Base-by-base conservation (phyloP, 1,140 invertebrate genomes). In the Sinonovacula constricta region DNA sequence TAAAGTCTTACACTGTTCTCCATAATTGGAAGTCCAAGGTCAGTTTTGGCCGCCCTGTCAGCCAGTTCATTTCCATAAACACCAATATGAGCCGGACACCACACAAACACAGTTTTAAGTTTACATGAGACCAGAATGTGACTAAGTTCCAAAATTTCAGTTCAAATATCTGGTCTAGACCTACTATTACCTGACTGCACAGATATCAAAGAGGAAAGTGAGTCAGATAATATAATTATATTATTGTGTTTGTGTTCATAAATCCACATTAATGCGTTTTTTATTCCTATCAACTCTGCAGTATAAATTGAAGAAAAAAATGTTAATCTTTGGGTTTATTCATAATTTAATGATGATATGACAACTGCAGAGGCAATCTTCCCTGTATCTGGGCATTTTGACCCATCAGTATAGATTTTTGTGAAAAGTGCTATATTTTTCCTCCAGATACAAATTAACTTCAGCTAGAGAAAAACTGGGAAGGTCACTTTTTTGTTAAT, bases 351-450 rank as follows among this genome's bases (percentile, higher is more conserved):
- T 7, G 49, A 68, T 22, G 66, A 53, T 7, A 68, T 54, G 3
- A 34, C 39, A 3, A 68, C 7, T 12, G 10, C 51, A 3, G 28
- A 7, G 28, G 31, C 45, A 22, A 54, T n/a, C 36, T 68, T 54
- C 28, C 51, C 66, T 22, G 66, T 22, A 33, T 54, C 51, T 2
- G 66, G 66, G 45, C 26, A 24, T 68, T 68, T 68, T 3, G 15
- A 68, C 24, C 66, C 51, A 56, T 68, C 66, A 24, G 66, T 68
- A 56, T 54, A 68, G 2, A 68, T 68, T 24, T 54, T n/a, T n/a
- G n/a, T n/a, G n/a, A n/a, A n/a, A n/a, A n/a, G n/a, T n/a, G n/a
- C n/a, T n/a, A n/a, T n/a, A n/a, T n/a, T n/a, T n/a, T n/a, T n/a
- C n/a, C n/a, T n/a, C n/a, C n/a, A n/a, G n/a, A n/a, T n/a, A n/a